Evolutionary conservation across 2,888 invertebrate genomes (phyloP), one percentile per base, ranked within the genome.

Genomic region (Euphydryas editha): DNA sequence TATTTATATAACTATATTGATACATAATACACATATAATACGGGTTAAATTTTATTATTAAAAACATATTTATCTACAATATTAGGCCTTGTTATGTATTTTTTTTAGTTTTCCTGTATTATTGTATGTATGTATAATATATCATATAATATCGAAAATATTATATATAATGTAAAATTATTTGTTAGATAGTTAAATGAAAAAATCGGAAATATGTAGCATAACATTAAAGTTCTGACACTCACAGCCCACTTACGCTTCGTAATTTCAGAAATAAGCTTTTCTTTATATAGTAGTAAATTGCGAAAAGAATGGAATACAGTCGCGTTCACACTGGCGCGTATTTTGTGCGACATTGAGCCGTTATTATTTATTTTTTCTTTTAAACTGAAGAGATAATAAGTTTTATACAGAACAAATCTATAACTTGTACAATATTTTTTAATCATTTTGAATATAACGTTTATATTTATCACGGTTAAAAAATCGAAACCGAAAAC

Each of bases 211-310:
- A 21, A 21, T 49, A 55, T 24, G 10, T 24, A 47, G 17, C 30
- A 54, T 30, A 47, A 47, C 44, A 20, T 24, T 51, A 49, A 61
- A 62, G 56, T 60, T 51, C 59, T 54, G 56, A 67, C 55, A 57
- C 49, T 57, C 60, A 59, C 61, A 67, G 68, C 66, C 67, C 54
- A 59, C 46, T 55, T 18, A 55, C 39, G 46, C 59, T 63, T 21
- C 63, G 49, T 56, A 60, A 60, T 20, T 20, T 62, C 46, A 46
- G 15, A 51, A 24, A 24, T 13, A 49, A 24, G 17, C 30, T 17
- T n/a, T 21, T 39, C 17, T 21, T 49, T 47, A 17, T 54, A 54
- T 57, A 57, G 20, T 21, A 51, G 51, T 42, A 13, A 18, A 30
- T 64, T 42, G 17, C 54, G 21, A 51, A 58, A 49, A 51, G 37